phyloP scores from a whole-genome alignment of 30 jellyfish, hydroid and myxozoan species.

The Aurelia aurita region DNA sequence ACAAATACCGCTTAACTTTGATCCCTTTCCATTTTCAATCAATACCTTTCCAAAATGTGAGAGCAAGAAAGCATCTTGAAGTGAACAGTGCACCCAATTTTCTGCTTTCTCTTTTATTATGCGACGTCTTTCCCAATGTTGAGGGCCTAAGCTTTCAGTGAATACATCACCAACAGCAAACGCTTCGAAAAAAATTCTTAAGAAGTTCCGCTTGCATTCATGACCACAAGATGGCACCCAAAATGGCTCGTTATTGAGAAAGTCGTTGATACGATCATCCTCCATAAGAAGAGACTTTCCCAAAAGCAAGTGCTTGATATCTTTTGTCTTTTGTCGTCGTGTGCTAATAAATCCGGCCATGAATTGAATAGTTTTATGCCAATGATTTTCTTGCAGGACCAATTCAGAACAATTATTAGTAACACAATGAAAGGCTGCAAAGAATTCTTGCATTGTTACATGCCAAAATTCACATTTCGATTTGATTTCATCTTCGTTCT shows the following conservation, averaged over 20 bases:
- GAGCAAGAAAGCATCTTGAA: not conserved
- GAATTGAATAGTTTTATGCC: not conserved
- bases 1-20: not conserved
- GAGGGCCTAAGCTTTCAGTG: too few species aligned
- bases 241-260: not conserved
- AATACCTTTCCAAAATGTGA: not conserved
- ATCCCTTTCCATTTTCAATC: not conserved
- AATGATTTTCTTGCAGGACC: not conserved
- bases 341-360: not conserved
- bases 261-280: not conserved
- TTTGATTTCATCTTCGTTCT: not conserved
- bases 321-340: not conserved
- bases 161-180: not conserved
- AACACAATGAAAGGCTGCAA: conserved; percentile 3
- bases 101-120: not conserved
- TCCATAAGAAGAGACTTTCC: not conserved
- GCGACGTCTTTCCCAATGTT: too few species aligned
- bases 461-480: not conserved
- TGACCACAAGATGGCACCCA: not conserved
- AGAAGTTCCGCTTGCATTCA: not conserved
- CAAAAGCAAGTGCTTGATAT: not conserved
- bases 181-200: not conserved
- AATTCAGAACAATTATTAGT: not conserved
- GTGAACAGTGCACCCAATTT: not conserved
- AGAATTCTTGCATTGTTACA: not conserved